Evolutionary conservation across 2,113 vertebrate species (phyloP).

Genomic region (Sinocyclocheilus anshuiensis): DNA sequence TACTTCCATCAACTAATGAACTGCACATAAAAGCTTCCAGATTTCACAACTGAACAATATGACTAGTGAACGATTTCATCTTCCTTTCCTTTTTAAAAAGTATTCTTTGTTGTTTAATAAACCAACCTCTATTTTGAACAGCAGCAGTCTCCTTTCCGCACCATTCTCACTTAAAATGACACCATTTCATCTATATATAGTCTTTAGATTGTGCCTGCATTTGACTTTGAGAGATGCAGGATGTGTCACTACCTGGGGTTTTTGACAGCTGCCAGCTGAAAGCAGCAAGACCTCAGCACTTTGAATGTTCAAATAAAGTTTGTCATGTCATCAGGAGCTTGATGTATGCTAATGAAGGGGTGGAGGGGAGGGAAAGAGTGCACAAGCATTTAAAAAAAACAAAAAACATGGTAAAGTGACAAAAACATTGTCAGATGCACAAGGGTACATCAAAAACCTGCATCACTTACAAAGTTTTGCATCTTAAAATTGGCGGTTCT

Average conservation of each 20-base stretch:
- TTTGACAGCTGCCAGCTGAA: conserved; percentile 81
- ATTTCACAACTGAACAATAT: conserved; percentile 11
- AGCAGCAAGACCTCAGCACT: conserved; percentile 72
- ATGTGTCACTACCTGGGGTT: conserved; percentile 70
- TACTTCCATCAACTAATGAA: conserved; percentile 55
- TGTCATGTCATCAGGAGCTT: conserved; percentile 72
- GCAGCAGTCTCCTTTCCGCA: conserved; percentile 60
- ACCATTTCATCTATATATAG: conserved; percentile 82
- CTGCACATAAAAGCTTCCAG: conserved; percentile 14
- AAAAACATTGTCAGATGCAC: conserved; percentile 73
- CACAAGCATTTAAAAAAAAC: not conserved
- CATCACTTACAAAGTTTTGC: conserved; percentile 70
- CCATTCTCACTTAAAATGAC: conserved; percentile 73
- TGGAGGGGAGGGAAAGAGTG: conserved; percentile 49
- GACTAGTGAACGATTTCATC: conserved; percentile 35
- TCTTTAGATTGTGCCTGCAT: conserved; percentile 71
- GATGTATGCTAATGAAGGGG: conserved; percentile 77
- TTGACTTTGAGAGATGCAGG: conserved; percentile 66
- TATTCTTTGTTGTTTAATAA: conserved; percentile 67
- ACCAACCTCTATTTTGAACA: conserved; percentile 66
- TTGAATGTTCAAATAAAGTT: conserved; percentile 74
- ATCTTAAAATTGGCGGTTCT: conserved; percentile 55
- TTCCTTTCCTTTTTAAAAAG: conserved; percentile 47
- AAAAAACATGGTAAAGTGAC: conserved; percentile 66
- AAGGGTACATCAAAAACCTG: conserved; percentile 71